phyloP scores from a whole-genome alignment of 92 coral and sea anemone genomes.

The Epizoanthus scotinus region DNA sequence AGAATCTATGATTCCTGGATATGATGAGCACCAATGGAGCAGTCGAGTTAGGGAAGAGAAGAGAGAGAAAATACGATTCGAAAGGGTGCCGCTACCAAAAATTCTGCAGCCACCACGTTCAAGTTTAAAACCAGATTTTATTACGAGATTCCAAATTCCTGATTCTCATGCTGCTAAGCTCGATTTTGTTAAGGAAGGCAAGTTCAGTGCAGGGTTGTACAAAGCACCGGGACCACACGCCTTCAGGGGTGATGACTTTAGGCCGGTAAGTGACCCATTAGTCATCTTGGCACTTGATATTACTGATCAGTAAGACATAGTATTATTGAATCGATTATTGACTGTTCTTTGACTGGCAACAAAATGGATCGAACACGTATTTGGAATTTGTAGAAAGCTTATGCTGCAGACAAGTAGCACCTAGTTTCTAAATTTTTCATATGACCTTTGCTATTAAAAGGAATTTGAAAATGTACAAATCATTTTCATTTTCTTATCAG shows the following conservation, averaged over 20 bases:
- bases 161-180: constrained; percentile 74
- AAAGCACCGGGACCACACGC: constrained; percentile 82
- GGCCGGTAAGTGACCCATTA: constrained; percentile 74
- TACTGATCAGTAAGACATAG: background rate
- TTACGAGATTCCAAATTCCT: constrained; percentile 69
- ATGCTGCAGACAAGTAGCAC: too few relatives aligned
- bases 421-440: too few relatives aligned
- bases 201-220: constrained; percentile 72
- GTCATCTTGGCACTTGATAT: background rate
- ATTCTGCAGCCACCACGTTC: constrained; percentile 62
- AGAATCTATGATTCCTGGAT: constrained; percentile 71
- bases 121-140: constrained; percentile 54
- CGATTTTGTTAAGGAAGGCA: constrained; percentile 70
- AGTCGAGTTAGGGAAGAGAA: constrained; percentile 50
- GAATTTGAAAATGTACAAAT: too few relatives aligned
- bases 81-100: constrained; percentile 79
- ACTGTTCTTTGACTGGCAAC: background rate
- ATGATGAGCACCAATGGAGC: constrained; percentile 76
- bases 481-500: too few relatives aligned
- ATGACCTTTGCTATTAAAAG: too few relatives aligned
- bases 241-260: constrained; percentile 89
- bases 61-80: constrained; percentile 62
- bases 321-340: background rate
- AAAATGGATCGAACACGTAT: background rate
- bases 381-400: constrained; percentile 2